These are phyloP conservation scores for Entomobrya multifasciata DNA, from an alignment of 2,888 invertebrate species.

Conservation along the genomic window DNA sequence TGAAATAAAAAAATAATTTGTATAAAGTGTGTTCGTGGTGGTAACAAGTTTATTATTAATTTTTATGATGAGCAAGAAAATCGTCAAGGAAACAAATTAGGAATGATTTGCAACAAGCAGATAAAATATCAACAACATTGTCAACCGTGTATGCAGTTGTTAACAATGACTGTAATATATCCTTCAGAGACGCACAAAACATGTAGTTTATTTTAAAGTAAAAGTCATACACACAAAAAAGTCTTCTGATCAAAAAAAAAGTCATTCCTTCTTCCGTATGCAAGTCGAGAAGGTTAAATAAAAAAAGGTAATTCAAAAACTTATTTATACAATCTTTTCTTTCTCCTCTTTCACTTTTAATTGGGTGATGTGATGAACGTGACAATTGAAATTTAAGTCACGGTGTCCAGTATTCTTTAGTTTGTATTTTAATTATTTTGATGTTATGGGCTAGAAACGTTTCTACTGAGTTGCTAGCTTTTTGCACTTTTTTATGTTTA, in stretches of 20 bases:
- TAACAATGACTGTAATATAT: not conserved
- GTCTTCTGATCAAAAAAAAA: constrained; percentile 12
- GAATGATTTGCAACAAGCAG: constrained; percentile 11
- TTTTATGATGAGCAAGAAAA: too few relatives aligned
- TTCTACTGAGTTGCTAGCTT: not conserved
- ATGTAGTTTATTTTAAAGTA: not conserved
- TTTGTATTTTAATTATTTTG: too few relatives aligned
- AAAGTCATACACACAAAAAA: not conserved
- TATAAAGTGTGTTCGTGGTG: too few relatives aligned
- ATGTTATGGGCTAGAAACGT: too few relatives aligned
- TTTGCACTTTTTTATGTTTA: constrained; percentile 8
- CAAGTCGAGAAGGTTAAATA: constrained; percentile 33
- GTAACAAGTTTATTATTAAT: too few relatives aligned
- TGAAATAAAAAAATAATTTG: too few relatives aligned
- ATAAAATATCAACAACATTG: not conserved
- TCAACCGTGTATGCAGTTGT: not conserved
- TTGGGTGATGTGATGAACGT: not conserved
- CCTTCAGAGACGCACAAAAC: not conserved
- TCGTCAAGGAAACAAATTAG: not conserved
- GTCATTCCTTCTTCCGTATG: not conserved
- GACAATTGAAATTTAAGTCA: not conserved
- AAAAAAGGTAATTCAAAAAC: constrained; percentile 18
- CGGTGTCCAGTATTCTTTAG: not conserved
- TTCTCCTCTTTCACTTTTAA: not conserved
- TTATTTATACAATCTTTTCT: not conserved